Evolutionary conservation across 2,888 invertebrate genomes (phyloP).

Genomic region (Archaeoteleia sp.): DNA sequence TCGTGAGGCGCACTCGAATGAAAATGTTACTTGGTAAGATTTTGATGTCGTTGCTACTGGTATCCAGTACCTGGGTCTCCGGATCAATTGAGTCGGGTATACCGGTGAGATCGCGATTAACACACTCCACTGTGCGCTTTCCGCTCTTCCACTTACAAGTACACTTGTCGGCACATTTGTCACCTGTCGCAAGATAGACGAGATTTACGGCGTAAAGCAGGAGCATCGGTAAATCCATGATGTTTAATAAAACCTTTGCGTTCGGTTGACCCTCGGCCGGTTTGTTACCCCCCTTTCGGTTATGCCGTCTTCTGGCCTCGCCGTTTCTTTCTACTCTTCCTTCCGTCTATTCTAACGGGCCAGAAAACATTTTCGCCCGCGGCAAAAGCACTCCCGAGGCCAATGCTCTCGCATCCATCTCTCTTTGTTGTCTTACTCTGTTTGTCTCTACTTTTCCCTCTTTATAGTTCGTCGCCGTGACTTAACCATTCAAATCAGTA

Average conservation of each 20-base stretch:
- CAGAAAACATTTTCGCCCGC: constrained; percentile 25
- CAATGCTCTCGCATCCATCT: constrained; percentile 42
- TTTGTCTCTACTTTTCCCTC: constrained; percentile 5
- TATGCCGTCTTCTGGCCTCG: constrained; percentile 22
- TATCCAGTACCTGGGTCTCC: constrained; percentile 92
- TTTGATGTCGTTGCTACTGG: constrained; percentile 91
- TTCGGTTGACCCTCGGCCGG: neutral
- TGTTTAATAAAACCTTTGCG: constrained; percentile 30
- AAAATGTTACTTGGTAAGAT: constrained; percentile 89
- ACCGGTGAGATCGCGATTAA: constrained; percentile 86
- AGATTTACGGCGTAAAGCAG: constrained; percentile 48
- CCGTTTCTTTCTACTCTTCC: constrained; percentile 17
- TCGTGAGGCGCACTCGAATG: constrained; percentile 85
- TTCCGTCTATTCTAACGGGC: constrained; percentile 19
- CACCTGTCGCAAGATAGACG: constrained; percentile 62
- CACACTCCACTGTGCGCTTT: constrained; percentile 94
- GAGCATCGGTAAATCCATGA: constrained; percentile 50
- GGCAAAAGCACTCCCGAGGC: constrained; percentile 30
- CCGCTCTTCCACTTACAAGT: constrained; percentile 96
- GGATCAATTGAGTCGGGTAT: constrained; percentile 91
- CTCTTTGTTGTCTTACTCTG: constrained; percentile 10
- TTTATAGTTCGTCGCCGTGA: constrained; percentile 8
- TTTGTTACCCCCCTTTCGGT: constrained; percentile 7
- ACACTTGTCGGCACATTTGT: constrained; percentile 77
- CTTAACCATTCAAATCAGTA: constrained; percentile 22